A percentile compares a stretch with the other conserved stretches of the same genome.
These are phyloP conservation scores for Emmelina monodactyla DNA, from an alignment of 2,888 invertebrate genomes.

Conservation along the genomic window DNA sequence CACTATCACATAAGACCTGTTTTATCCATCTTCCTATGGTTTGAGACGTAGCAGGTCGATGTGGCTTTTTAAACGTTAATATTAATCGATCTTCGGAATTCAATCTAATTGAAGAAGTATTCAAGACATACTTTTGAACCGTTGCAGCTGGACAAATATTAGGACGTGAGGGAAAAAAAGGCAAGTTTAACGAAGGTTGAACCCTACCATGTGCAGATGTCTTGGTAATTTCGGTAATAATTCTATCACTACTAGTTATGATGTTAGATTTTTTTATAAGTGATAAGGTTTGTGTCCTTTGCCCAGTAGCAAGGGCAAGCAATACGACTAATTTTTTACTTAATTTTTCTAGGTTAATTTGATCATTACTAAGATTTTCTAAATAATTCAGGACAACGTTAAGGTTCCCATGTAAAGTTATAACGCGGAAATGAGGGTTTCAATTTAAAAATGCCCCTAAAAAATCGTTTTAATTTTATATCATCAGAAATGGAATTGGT, in stretches of 20 bases:
- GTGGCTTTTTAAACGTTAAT: background rate
- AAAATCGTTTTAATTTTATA: slow-evolving; percentile 12
- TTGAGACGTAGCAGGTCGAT: slow-evolving; percentile 1
- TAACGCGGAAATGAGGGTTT: slow-evolving; percentile 10
- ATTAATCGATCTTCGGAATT: background rate
- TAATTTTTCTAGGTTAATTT: background rate
- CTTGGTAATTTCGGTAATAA: slow-evolving; percentile 10
- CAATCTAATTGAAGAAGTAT: background rate
- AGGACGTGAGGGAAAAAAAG: background rate
- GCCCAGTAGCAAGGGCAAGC: slow-evolving; percentile 9
- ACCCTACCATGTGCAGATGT: slow-evolving; percentile 9
- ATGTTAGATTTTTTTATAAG: slow-evolving; percentile 11
- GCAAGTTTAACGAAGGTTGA: slow-evolving; percentile 6
- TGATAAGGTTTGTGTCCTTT: slow-evolving; percentile 11
- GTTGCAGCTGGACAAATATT: slow-evolving; percentile 7
- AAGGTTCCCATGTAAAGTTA: slow-evolving; percentile 11
- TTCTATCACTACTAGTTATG: slow-evolving; percentile 1
- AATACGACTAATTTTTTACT: slow-evolving; percentile 6
- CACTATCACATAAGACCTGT: slow-evolving; percentile 3
- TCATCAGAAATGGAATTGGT: slow-evolving; percentile 6
- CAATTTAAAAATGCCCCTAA: slow-evolving; percentile 13
- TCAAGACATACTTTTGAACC: slow-evolving; percentile 1
- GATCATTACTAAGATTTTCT: background rate
- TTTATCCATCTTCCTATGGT: slow-evolving; percentile 10
- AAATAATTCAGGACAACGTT: slow-evolving; percentile 9